These are phyloP conservation scores for Luffia ferchaultella DNA, from an alignment of 2,888 invertebrate genomes.

Conservation along the genomic window DNA sequence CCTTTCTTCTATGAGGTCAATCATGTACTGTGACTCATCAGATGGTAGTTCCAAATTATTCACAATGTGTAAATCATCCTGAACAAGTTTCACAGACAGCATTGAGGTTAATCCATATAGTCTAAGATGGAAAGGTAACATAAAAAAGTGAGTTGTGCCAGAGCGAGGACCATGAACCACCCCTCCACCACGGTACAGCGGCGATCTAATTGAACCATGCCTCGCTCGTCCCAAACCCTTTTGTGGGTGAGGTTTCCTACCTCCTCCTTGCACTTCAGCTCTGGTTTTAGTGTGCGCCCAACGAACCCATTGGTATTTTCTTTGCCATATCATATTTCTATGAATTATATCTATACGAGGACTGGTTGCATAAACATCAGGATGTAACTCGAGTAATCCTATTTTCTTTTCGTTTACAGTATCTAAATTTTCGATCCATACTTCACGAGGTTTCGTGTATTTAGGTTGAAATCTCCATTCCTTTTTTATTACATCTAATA, in stretches of 20 bases:
- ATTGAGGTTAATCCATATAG: conserved; percentile 83
- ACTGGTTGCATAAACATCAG: conserved; percentile 81
- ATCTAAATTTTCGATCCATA: conserved; percentile 88
- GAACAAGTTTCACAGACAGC: conserved; percentile 90
- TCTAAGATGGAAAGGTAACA: conserved; percentile 84
- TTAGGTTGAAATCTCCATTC: conserved; percentile 57
- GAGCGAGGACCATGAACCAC: conserved; percentile 90
- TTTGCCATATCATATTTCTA: conserved; percentile 88
- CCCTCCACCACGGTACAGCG: conserved; percentile 86
- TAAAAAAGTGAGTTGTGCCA: conserved; percentile 90
- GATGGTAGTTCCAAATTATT: conserved; percentile 86
- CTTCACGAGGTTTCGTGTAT: conserved; percentile 74
- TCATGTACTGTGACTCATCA: conserved; percentile 78
- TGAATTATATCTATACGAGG: conserved; percentile 90
- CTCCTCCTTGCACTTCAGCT: conserved; percentile 89
- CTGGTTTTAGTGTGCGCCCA: conserved; percentile 81
- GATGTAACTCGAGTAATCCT: conserved; percentile 90
- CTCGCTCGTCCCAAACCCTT: conserved; percentile 91
- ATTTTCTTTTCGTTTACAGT: conserved; percentile 78
- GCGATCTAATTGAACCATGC: conserved; percentile 92
- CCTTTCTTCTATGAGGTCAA: conserved; percentile 81
- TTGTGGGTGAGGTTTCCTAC: conserved; percentile 96
- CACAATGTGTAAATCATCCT: conserved; percentile 94
- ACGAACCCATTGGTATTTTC: conserved; percentile 80
- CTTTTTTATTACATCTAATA: conserved; percentile 38